These are phyloP conservation scores for Drosophila takahashii DNA, from an alignment of 1,140 invertebrate species.

Conservation along the genomic window DNA sequence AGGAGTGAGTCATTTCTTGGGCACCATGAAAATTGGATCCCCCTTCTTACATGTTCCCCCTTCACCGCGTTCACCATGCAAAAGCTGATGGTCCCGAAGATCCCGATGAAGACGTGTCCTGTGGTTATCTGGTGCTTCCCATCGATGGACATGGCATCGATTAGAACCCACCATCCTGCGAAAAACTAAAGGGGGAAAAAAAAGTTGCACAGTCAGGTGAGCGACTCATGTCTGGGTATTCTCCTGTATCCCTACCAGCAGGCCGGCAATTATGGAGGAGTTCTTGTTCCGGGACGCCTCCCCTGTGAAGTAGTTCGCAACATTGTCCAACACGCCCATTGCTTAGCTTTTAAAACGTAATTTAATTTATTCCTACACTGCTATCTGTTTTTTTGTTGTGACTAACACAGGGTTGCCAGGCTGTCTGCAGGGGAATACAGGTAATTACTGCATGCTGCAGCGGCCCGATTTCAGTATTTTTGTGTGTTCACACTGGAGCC, in stretches of 20 bases:
- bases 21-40: background rate
- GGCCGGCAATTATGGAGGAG: slow-evolving; percentile 92
- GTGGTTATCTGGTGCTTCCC: slow-evolving; percentile 86
- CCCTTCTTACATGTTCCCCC: slow-evolving; percentile 92
- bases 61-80: slow-evolving; percentile 99
- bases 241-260: slow-evolving; percentile 88
- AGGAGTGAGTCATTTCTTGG: slow-evolving; percentile 60
- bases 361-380: slow-evolving; percentile 15
- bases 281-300: slow-evolving; percentile 93
- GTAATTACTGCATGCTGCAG: background rate
- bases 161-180: slow-evolving; percentile 98
- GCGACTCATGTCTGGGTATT: background rate
- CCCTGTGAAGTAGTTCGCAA: slow-evolving; percentile 58
- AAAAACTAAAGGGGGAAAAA: slow-evolving; percentile 89
- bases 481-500: background rate
- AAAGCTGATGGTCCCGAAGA: slow-evolving; percentile 96
- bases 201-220: slow-evolving; percentile 16
- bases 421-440: background rate
- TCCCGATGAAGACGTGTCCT: slow-evolving; percentile 96
- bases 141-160: slow-evolving; percentile 95
- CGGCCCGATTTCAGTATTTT: background rate
- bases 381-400: slow-evolving; percentile 25
- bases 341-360: slow-evolving; percentile 36
- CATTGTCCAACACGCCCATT: slow-evolving; percentile 72
- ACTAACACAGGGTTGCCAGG: slow-evolving; percentile 17